Base-by-base conservation (phyloP, 2,888 invertebrate genomes). In the Tetanocera ferruginea region DNA sequence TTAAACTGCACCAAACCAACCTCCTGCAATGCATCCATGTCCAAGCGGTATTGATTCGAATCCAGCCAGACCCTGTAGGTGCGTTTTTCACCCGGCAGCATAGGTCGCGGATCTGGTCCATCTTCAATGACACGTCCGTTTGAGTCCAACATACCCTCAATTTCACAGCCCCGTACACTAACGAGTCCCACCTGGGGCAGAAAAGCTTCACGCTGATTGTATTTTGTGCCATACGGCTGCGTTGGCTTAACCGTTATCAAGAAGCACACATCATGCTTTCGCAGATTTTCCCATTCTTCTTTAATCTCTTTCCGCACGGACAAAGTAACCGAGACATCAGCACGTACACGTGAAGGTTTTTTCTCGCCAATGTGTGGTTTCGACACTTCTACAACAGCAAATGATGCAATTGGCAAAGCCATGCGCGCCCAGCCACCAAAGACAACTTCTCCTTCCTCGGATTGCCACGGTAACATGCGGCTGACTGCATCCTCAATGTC, bases 341-440 rank as follows among this genome's bases (percentile, higher is more conserved):
- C 99, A 60, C 98, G 92, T 0, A 99, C 99, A 76, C 97, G 91
- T 0, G 98, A 97, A 0, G 99, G 99, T 66, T 97, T 94, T 85
- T 96, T 97, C 89, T 99, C 98, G 0, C 99, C 95, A 64, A 97
- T 95, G 87, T 96, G 96, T 0, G 97, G 96, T 85, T 96, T 96
- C 0, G 96, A 94, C 9, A 98, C 98, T 91, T 99, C 98, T 0
- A 98, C 97, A 1, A 99, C 96, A 3, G 96, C 95, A 90, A 99
- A 99, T 79, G 94, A 94, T 9, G 94, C 93, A 77, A 99, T 95
- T 0, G 98, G 97, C 84, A 98, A 95, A 0, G 99, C 99, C 99
- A 99, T 99, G 80, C 99, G 92, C 0, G 99, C 98, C 99, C 99
- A 99, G 2, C 99, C 99, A 17, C 98, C 98, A 90, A 98, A 99